Base-by-base conservation (phyloP, 1,140 invertebrate genomes). In the Phthorimaea operculella region DNA sequence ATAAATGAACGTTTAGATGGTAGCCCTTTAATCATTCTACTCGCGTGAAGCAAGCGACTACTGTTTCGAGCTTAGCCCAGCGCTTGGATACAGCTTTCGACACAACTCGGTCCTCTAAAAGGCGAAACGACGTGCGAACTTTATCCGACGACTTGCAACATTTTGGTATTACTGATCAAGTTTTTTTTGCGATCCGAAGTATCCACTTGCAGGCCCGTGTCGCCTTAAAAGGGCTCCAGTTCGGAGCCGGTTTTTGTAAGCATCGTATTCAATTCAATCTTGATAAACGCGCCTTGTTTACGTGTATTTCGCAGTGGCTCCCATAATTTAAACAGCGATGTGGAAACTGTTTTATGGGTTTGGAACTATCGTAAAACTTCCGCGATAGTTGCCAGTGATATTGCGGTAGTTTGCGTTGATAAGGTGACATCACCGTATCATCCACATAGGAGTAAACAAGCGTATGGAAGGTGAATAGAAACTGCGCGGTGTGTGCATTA, bases 101-200 rank as follows among this genome's bases (percentile, higher is more conserved):
- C 76, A 79, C 66, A 57, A 55, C 59, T 60, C 59, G 34, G 49
- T 65, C 11, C 75, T 74, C 67, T 79, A 80, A 73, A 79, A 67
- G 77, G 74, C 55, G 60, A 73, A 67, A 63, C 52, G 55, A 28
- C 71, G 75, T 77, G 65, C 72, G 74, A 77, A 74, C 70, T 74
- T 76, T 74, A 67, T 65, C 63, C 70, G 74, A 66, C 59, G 51
- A 59, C 70, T 73, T 68, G 72, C 69, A 62, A 66, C 61, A 64
- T 76, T 83, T 79, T 66, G 75, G 69, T 72, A 65, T 54, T 62
- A 68, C 62, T 58, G 72, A 76, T 74, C 78, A 77, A 79, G 64
- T 82, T 79, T 83, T 79, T 83, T 50, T 82, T 82, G 67, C 70
- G 74, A 76, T 74, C 64, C 68, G 70, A 78, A 74, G 77, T 75